Percentiles rank a stretch among this genome's conserved stretches.
phyloP scores from a whole-genome alignment of 2,113 vertebrate species.

The Leptodactylus fuscus region DNA sequence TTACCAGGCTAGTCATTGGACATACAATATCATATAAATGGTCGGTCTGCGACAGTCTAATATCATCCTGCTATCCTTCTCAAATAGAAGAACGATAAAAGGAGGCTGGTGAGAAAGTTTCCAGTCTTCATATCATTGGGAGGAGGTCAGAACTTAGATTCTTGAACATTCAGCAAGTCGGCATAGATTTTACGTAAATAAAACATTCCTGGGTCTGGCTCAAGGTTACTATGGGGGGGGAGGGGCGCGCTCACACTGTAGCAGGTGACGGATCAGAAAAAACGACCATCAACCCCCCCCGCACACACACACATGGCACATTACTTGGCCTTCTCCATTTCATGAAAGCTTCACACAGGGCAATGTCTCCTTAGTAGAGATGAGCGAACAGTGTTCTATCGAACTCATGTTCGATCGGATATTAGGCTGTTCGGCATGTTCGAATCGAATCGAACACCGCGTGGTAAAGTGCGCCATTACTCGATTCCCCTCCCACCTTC shows the following conservation, averaged over 20 bases:
- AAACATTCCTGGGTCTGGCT: conserved; percentile 5
- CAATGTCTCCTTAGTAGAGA: neutral
- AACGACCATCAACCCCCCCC: conserved; percentile 22
- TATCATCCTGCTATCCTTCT: neutral
- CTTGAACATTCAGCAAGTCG: neutral
- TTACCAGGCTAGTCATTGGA: too few relatives aligned
- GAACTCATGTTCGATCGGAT: too few relatives aligned
- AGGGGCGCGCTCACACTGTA: neutral
- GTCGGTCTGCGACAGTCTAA: neutral
- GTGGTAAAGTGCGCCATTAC: too few relatives aligned
- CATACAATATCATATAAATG: too few relatives aligned
- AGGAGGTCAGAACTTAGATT: neutral
- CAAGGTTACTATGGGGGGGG: conserved; percentile 34
- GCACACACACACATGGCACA: neutral
- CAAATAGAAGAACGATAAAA: neutral
- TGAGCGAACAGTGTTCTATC: too few relatives aligned
- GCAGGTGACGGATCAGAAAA: conserved; percentile 29
- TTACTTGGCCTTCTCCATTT: neutral
- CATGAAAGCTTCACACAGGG: neutral
- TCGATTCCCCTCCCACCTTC: too few relatives aligned
- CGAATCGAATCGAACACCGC: too few relatives aligned
- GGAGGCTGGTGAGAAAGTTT: neutral
- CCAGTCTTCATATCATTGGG: neutral
- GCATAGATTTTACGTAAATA: neutral
- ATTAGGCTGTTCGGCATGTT: too few relatives aligned